Base-by-base conservation (phyloP, 2,797 vertebrate genomes). In the Sebastolobus alascanus region DNA sequence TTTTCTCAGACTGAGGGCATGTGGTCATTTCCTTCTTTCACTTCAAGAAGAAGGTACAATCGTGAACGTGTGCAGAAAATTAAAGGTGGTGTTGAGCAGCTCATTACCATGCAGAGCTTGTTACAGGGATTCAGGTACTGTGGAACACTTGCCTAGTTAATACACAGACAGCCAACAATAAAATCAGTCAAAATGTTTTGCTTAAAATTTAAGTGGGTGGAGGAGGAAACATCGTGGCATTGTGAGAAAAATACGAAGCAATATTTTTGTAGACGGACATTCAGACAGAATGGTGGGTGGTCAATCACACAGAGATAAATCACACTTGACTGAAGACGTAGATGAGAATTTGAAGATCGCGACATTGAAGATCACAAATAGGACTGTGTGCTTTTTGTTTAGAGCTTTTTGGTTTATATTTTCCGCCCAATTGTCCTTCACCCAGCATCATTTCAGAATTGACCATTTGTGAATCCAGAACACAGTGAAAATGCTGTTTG, bases 1-100 rank as follows among this genome's bases (percentile, higher is more conserved):
- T 73, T 67, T 72, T 65, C 56, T 77, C 54, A 72, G 72, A 73
- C 70, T 22, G 27, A 84, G 58, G 64, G 59, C 37, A 40, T 31
- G 22, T 37, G 40, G 43, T 68, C 12, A 4, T 37, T 16, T 43
- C 18, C 4, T 60, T 14, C 69, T 56, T 73, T 79, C 33, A 50
- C 56, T 65, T 83, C 14, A 54, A 65, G 37, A 69, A 40, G 29
- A 68, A 79, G 37, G 43, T 52, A 43, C 81, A 75, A 73, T 25
- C 14, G 43, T 56, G 75, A 74, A 63, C 4, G 38, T 67, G 52
- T 54, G 67, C 59, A 75, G 63, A 77, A 64, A 54, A 69, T 75
- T 8, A 72, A 75, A 84, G 2, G 56, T 75, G 50, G 7, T 10
- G 55, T 58, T 7, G 14, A 76, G 58, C 29, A 54, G 63, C 68